phyloP scores from a whole-genome alignment of 2,113 vertebrate genomes.

The Cnemophilus loriae region DNA sequence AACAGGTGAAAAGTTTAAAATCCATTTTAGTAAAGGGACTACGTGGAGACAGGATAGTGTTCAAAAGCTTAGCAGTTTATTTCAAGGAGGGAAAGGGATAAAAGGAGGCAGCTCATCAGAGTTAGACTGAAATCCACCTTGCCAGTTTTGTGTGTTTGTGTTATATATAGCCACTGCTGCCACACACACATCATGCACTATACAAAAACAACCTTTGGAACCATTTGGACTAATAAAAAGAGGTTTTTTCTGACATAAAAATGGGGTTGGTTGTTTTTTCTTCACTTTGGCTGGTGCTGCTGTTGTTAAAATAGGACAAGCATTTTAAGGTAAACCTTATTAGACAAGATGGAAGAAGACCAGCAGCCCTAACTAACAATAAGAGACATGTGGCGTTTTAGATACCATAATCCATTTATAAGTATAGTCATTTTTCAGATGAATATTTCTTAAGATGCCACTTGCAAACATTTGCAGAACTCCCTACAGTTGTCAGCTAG shows the following conservation, averaged over 20 bases:
- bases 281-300: not conserved
- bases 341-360: not conserved
- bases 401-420: constrained; percentile 46
- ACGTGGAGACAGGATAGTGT: not conserved
- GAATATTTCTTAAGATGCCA: constrained; percentile 31
- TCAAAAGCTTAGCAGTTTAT: constrained; percentile 39
- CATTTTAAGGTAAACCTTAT: not conserved
- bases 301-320: not conserved
- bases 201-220: not conserved
- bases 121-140: not conserved
- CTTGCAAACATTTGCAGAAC: constrained; percentile 42
- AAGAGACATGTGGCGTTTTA: not conserved
- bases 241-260: not conserved
- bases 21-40: not conserved
- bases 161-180: not conserved
- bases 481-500: constrained; percentile 23
- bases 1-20: constrained; percentile 32
- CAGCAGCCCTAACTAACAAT: not conserved
- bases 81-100: not conserved
- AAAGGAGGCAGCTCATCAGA: not conserved
- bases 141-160: not conserved
- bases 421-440: constrained; percentile 7
- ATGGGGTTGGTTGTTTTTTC: not conserved
- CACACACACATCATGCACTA: not conserved
- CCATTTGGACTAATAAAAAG: not conserved